Base-by-base conservation (phyloP, 2,888 invertebrate species). In the Ptychoptera albimana region DNA sequence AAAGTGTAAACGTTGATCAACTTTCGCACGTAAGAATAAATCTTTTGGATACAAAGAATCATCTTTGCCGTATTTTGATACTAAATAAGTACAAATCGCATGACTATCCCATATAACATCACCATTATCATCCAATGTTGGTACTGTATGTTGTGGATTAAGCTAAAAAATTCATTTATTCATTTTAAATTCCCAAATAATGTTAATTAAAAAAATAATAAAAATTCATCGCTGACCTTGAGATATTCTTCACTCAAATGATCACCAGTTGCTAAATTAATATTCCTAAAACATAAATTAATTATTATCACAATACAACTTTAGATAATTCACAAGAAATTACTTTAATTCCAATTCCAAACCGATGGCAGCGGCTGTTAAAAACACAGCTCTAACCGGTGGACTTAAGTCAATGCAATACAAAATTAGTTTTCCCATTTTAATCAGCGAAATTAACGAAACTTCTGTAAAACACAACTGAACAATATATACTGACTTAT, bases 1-100 rank as follows among this genome's bases (percentile, higher is more conserved):
- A 49, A 72, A 73, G 51, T 68, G 64, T 8, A 75, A 54, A 34
- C 67, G 59, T 48, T 69, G 67, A 52, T 72, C 62, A n/a, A 78
- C 60, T 6, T 61, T 47, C 1, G 71, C 71, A 38, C 75, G 62
- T 48, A 61, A 55, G 12, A 61, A 51, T 2, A 66, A 53, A 50
- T 75, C 71, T 52, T 68, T 70, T 0, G 77, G 77, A 52, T 75
- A 77, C 11, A 77, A 57, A 0, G 60, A 50, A 43, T 72, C 71
- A 48, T 67, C 57, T 47, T 67, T 64, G 1, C 64, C 69, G 52
- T 74, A 76, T 53, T 73, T 73, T 38, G 66, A 66, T 0, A 64
- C 68, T 46, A 77, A 56, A 54, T 73, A 74, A 12, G 57, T 50
- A 35, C 61, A 58, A 44, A 74, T 73, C 0, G 71, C 68, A 49